Evolutionary conservation across 2,888 invertebrate species (phyloP).

Genomic region (Sesia apiformis): DNA sequence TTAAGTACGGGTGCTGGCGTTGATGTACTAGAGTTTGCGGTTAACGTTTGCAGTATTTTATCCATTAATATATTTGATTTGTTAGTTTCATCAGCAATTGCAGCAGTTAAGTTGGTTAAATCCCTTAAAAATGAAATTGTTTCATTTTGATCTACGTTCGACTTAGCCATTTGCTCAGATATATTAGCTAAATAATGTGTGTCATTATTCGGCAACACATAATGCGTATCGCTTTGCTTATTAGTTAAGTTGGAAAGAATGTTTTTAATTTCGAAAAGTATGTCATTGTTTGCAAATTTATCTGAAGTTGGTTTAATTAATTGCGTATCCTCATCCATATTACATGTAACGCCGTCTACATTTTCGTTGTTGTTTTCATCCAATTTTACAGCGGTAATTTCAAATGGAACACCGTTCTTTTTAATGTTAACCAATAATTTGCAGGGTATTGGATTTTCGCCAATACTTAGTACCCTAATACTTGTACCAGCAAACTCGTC

Average conservation of each 20-base stretch:
- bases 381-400: constrained; percentile 26
- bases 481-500: constrained; percentile 30
- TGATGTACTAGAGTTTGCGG: too few species aligned
- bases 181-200: constrained; percentile 4
- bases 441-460: constrained; percentile 49
- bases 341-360: constrained; percentile 26
- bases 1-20: too few species aligned
- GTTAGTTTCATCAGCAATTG: constrained; percentile 5
- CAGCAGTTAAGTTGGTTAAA: background rate
- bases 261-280: constrained; percentile 19
- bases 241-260: constrained; percentile 13
- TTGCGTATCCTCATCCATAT: background rate
- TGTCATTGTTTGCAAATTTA: constrained; percentile 3
- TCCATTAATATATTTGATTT: constrained; percentile 16
- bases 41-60: constrained; percentile 8
- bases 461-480: constrained; percentile 39
- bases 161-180: too few species aligned
- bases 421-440: constrained; percentile 28
- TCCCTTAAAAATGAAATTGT: constrained; percentile 3
- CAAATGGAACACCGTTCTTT: constrained; percentile 14
- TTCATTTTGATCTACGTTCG: constrained; percentile 4
- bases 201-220: constrained; percentile 1
- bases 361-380: constrained; percentile 26
- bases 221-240: background rate
- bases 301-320: background rate